Evolutionary conservation across 1,140 invertebrate species (phyloP).

Genomic region (Subanguina moxae): DNA sequence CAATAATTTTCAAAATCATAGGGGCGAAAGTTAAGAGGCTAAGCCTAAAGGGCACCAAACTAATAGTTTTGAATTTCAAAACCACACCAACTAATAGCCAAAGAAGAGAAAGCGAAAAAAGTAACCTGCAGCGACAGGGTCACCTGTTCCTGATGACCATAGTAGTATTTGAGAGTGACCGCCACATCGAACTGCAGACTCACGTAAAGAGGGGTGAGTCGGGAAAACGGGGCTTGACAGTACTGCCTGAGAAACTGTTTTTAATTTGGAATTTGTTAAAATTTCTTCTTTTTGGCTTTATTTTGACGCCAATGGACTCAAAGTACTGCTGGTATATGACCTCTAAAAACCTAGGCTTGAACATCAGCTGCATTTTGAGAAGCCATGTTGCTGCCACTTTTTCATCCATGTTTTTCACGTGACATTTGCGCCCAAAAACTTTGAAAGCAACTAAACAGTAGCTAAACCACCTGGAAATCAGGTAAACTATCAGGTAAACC

Average conservation of each 20-base stretch:
- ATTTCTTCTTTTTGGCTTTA: not conserved
- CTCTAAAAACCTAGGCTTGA: not conserved
- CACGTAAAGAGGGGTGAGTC: constrained; percentile 36
- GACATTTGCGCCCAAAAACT: too few relatives aligned
- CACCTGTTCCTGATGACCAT: constrained; percentile 37
- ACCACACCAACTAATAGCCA: not conserved
- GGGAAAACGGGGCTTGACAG: constrained; percentile 35
- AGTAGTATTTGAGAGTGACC: constrained; percentile 32
- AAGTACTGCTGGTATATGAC: not conserved
- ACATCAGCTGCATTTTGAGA: too few relatives aligned
- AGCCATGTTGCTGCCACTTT: too few relatives aligned
- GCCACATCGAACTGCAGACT: constrained; percentile 39
- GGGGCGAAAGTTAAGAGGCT: too few relatives aligned
- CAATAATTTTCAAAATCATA: too few relatives aligned
- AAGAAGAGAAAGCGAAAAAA: not conserved
- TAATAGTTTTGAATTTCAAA: too few relatives aligned
- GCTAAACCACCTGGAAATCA: too few relatives aligned
- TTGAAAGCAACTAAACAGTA: too few relatives aligned
- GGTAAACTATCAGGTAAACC: too few relatives aligned
- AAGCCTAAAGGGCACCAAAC: too few relatives aligned
- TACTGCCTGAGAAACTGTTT: constrained; percentile 31
- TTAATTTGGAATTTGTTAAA: not conserved
- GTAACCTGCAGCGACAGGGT: constrained; percentile 22
- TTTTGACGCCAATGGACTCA: not conserved
- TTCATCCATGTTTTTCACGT: too few relatives aligned